phyloP scores from a whole-genome alignment of 1,140 invertebrate species.

The Andricus grossulariae region DNA sequence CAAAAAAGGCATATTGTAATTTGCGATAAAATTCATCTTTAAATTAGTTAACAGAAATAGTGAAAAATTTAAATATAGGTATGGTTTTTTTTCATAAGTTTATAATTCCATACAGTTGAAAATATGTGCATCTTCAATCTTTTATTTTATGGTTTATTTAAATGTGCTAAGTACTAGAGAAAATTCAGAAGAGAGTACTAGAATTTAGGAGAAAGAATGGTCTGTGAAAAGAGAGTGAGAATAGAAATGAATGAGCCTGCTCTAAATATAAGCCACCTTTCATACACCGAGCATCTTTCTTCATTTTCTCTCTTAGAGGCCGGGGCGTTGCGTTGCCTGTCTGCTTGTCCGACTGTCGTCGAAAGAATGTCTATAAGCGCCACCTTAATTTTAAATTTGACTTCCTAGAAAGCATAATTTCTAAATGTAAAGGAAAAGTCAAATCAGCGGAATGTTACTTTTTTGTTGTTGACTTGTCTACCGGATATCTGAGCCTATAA shows the following conservation, averaged over 20 bases:
- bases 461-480: no score
- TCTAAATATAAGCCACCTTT: constrained; percentile 39
- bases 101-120: no score
- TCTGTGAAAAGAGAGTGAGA: constrained; percentile 6
- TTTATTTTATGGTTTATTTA: background rate
- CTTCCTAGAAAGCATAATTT: background rate
- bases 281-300: constrained; percentile 19
- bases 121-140: no score
- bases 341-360: constrained; percentile 18
- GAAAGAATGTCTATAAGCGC: background rate
- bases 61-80: no score
- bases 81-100: no score
- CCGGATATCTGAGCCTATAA: no score
- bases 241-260: constrained; percentile 37
- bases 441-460: background rate
- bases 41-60: no score
- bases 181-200: background rate
- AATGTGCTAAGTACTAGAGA: background rate
- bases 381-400: background rate
- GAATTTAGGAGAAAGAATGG: background rate
- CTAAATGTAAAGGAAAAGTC: background rate
- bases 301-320: constrained; percentile 2
- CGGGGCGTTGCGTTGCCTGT: constrained; percentile 18
- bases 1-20: no score
- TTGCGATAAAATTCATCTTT: no score